Evolutionary conservation across 2,888 invertebrate species (phyloP).

Genomic region (Drosophila ustulata): DNA sequence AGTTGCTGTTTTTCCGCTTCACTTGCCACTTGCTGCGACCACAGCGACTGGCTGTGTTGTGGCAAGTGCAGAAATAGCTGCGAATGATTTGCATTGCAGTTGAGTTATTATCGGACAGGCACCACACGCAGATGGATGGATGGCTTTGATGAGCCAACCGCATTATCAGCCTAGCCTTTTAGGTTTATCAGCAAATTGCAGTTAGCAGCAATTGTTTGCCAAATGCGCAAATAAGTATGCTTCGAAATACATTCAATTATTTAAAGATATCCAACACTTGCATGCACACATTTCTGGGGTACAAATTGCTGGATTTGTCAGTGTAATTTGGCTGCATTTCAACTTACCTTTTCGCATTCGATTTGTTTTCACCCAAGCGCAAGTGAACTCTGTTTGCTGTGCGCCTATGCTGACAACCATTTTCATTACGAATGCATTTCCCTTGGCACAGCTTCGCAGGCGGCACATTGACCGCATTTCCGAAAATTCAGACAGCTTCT

Average conservation of each 20-base stretch:
- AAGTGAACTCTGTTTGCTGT: not conserved
- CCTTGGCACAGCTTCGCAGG: constrained; percentile 30
- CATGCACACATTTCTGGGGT: not conserved
- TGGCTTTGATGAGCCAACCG: constrained; percentile 13
- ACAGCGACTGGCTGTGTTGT: constrained; percentile 49
- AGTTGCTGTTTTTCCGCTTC: constrained; percentile 48
- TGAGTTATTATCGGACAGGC: constrained; percentile 46
- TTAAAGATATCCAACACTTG: not conserved
- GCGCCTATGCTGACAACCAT: constrained; percentile 31
- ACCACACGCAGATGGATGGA: constrained; percentile 12
- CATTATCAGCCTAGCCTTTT: constrained; percentile 20
- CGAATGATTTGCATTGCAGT: constrained; percentile 51
- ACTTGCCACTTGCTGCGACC: constrained; percentile 47
- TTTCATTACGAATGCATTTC: constrained; percentile 77
- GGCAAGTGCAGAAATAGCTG: constrained; percentile 44
- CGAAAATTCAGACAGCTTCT: constrained; percentile 39
- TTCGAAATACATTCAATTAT: not conserved
- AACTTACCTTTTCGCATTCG: not conserved
- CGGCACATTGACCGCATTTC: constrained; percentile 75
- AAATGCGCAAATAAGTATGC: constrained; percentile 1
- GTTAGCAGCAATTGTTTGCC: not conserved
- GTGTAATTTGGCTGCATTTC: not conserved
- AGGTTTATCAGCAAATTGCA: constrained; percentile 49
- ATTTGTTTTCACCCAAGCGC: constrained; percentile 18
- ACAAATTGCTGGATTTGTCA: constrained; percentile 27